These are phyloP conservation scores for Oedothorax gibbosus DNA, from an alignment of 1,140 invertebrate species.

Conservation along the genomic window DNA sequence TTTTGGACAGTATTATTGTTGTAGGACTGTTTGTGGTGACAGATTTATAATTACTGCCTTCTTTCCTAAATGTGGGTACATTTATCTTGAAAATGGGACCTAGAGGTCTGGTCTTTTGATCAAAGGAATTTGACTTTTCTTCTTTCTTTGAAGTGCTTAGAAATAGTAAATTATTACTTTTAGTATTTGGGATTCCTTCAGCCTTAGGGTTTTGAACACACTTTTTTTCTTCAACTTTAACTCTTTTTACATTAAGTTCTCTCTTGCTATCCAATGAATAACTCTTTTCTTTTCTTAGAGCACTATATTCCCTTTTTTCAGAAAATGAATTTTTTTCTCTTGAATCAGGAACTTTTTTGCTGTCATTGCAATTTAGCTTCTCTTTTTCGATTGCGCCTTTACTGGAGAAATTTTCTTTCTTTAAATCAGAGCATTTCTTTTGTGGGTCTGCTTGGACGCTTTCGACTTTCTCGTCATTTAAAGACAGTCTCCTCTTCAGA, in stretches of 20 bases:
- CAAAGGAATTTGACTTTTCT: background rate
- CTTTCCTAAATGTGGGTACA: slow-evolving; percentile 40
- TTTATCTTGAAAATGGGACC: slow-evolving; percentile 24
- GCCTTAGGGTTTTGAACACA: background rate
- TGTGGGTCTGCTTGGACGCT: background rate
- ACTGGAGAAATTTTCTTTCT: slow-evolving; percentile 4
- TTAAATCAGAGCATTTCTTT: background rate
- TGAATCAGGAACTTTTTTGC: slow-evolving; percentile 14
- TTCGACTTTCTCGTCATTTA: background rate
- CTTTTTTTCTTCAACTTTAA: slow-evolving; percentile 11
- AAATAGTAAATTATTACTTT: no score
- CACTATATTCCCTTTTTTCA: background rate
- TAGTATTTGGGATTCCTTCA: background rate
- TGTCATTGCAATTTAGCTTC: background rate
- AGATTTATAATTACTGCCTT: slow-evolving; percentile 50
- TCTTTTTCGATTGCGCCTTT: slow-evolving; percentile 9
- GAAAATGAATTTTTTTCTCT: slow-evolving; percentile 2
- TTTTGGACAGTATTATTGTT: slow-evolving; percentile 56
- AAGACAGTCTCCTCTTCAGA: background rate
- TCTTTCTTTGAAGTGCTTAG: background rate
- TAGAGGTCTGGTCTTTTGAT: background rate
- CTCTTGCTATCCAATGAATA: background rate
- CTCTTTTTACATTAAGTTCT: slow-evolving; percentile 22
- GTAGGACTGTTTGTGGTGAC: slow-evolving; percentile 51
- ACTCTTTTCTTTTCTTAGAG: slow-evolving; percentile 21